Evolutionary conservation across 2,113 vertebrate genomes (phyloP).

Genomic region (Chrysemys picta): DNA sequence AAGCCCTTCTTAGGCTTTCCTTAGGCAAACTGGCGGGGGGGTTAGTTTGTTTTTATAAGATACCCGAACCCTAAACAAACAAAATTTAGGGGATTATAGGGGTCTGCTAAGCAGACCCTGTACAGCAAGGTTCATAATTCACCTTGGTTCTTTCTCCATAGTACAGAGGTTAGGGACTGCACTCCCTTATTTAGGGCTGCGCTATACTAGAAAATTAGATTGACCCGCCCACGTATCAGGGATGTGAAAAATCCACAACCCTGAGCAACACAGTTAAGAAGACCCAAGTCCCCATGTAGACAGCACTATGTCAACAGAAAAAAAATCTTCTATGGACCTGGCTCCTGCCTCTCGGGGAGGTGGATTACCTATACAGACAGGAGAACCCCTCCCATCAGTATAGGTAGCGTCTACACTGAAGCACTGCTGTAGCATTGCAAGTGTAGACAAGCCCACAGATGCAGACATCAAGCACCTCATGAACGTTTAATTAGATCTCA

Average conservation of each 20-base stretch:
- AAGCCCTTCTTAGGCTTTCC: neutral
- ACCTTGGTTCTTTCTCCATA: neutral
- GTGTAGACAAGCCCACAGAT: neutral
- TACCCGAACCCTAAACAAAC: neutral
- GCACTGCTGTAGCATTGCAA: neutral
- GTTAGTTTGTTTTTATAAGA: neutral
- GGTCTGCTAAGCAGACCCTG: neutral
- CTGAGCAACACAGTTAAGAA: neutral
- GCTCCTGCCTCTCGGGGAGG: neutral
- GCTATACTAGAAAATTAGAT: neutral
- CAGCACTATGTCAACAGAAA: neutral
- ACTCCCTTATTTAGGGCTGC: neutral
- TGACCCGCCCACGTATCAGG: too few species aligned
- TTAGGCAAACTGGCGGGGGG: neutral
- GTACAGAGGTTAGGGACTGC: neutral
- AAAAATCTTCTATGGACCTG: neutral
- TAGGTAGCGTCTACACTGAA: neutral
- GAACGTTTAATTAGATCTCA: neutral
- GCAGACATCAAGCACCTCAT: neutral
- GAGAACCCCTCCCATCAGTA: too few species aligned
- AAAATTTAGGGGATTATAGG: neutral
- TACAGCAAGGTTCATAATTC: neutral
- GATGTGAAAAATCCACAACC: neutral
- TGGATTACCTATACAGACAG: neutral
- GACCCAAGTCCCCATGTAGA: neutral